Conservation (phyloP, 1,140 invertebrate species). For the Lasioglossum baleicum region DNA sequence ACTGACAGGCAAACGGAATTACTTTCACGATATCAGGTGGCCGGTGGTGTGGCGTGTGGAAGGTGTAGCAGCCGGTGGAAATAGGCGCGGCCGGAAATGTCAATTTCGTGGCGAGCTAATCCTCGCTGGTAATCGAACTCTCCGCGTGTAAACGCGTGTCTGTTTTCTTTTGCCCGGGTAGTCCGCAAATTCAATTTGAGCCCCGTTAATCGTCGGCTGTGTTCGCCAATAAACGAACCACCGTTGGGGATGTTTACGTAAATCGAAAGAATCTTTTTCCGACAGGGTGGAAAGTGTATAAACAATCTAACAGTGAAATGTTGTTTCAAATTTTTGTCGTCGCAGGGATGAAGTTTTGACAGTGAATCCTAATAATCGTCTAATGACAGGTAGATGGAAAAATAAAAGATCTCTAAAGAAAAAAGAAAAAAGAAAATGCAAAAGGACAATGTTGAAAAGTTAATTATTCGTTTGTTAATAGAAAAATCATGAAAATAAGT, state of each 20-base stretch:
- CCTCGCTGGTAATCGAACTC: slow-evolving; percentile 51
- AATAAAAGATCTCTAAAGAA: too few species aligned
- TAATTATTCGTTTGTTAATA: too few species aligned
- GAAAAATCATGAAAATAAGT: too few species aligned
- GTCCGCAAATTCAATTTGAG: slow-evolving; percentile 68
- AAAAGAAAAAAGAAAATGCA: too few species aligned
- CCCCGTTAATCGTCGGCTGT: slow-evolving; percentile 59
- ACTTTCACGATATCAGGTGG: slow-evolving; percentile 67
- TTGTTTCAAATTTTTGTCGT: too few species aligned
- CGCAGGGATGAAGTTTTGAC: too few species aligned
- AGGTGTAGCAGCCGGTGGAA: slow-evolving; percentile 48
- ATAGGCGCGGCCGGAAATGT: slow-evolving; percentile 73
- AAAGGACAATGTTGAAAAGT: too few species aligned
- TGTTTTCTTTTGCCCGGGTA: slow-evolving; percentile 40
- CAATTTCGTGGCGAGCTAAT: slow-evolving; percentile 68
- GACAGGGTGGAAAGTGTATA: too few species aligned
- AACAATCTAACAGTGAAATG: too few species aligned
- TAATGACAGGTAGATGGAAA: too few species aligned
- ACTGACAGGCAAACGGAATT: slow-evolving; percentile 58
- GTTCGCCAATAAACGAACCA: slow-evolving; percentile 34
- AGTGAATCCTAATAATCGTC: too few species aligned
- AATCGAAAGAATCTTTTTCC: slow-evolving; percentile 28
- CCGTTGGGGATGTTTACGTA: slow-evolving; percentile 28
- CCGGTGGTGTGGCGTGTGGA: slow-evolving; percentile 41
- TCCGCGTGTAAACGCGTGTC: too few species aligned